These are phyloP conservation scores for Callipepla californica DNA, from an alignment of 2,113 vertebrate species.

Conservation along the genomic window DNA sequence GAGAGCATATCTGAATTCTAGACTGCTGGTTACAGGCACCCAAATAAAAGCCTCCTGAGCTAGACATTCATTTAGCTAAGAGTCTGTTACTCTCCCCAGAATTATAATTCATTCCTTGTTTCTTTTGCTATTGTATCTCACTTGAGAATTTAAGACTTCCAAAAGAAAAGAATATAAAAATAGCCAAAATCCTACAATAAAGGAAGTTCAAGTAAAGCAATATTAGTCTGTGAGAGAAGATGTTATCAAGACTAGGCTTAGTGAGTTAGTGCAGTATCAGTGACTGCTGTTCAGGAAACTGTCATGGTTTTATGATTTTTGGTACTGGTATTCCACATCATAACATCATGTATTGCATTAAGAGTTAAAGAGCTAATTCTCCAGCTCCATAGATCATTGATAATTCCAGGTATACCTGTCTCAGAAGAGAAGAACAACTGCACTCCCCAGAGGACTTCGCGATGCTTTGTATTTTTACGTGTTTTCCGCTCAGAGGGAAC, in stretches of 20 bases:
- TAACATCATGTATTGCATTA: too few species aligned
- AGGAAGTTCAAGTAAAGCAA: background rate
- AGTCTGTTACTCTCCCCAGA: background rate
- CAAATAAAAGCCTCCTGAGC: background rate
- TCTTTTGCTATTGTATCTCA: background rate
- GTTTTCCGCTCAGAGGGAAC: too few species aligned
- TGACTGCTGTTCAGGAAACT: background rate
- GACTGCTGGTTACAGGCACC: background rate
- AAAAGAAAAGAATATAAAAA: background rate
- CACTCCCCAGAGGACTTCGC: too few species aligned
- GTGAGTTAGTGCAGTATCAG: background rate
- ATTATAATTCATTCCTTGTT: background rate
- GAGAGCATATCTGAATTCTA: background rate
- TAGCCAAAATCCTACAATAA: background rate
- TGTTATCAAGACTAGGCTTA: background rate
- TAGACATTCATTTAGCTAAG: background rate
- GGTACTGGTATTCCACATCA: too few species aligned
- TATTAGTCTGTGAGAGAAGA: background rate
- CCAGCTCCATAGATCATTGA: too few species aligned
- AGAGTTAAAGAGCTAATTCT: too few species aligned
- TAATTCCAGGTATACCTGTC: too few species aligned
- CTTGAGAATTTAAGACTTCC: background rate
- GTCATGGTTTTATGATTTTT: too few species aligned
- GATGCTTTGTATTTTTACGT: too few species aligned
- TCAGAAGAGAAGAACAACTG: too few species aligned